A percentile compares a stretch with the other conserved stretches of the same genome.
phyloP scores from a whole-genome alignment of 2,797 vertebrate genomes.

The Pachyuromys duprasi region DNA sequence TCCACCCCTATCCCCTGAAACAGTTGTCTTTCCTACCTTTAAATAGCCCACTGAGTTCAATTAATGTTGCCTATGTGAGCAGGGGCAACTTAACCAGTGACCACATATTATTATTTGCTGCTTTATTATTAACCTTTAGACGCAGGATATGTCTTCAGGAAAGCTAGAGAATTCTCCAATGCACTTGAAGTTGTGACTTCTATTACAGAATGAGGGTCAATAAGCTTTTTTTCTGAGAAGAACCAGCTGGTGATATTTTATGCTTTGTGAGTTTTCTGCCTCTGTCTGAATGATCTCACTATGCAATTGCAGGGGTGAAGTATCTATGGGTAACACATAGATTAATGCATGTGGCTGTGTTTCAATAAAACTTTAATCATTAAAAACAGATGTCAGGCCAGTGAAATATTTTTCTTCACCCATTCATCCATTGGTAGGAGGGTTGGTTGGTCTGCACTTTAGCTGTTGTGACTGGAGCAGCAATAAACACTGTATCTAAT shows the following conservation, averaged over 20 bases:
- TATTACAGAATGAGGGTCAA: neutral
- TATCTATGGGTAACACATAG: neutral
- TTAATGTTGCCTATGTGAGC: neutral
- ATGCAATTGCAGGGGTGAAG: neutral
- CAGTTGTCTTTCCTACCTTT: neutral
- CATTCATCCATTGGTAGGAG: too few species aligned
- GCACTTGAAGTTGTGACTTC: neutral
- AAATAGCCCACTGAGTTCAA: neutral
- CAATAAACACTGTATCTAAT: neutral
- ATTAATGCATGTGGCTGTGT: neutral
- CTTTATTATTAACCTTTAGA: neutral
- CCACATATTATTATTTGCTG: neutral
- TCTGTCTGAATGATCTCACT: neutral
- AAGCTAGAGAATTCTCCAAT: neutral
- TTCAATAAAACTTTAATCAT: slow-evolving; percentile 57
- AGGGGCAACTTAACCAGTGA: neutral
- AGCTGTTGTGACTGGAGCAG: neutral
- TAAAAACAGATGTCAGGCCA: neutral
- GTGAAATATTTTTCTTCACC: neutral
- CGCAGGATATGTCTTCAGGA: neutral
- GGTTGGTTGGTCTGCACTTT: neutral
- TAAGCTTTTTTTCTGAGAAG: neutral
- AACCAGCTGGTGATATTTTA: neutral
- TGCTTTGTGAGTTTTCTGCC: neutral
- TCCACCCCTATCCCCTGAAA: neutral